Evolutionary conservation across 2,888 invertebrate species (phyloP).

Genomic region (Ochlodes sylvanus): DNA sequence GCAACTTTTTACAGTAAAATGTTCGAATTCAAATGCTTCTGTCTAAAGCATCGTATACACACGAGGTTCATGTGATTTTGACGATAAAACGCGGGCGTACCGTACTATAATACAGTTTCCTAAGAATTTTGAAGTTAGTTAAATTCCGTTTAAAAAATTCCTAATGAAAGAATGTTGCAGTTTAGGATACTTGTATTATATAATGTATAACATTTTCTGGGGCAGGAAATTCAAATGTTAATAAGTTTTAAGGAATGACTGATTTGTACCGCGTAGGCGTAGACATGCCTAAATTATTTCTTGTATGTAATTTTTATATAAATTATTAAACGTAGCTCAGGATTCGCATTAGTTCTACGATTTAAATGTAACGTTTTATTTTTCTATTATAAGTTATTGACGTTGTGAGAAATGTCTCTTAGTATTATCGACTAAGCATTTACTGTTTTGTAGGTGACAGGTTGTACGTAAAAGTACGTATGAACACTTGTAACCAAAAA

Average conservation of each 20-base stretch:
- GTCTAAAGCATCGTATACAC: not conserved
- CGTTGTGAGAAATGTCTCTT: constrained; percentile 38
- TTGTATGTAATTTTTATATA: constrained; percentile 66
- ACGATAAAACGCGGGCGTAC: not conserved
- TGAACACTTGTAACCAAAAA: constrained; percentile 34
- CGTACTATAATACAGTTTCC: constrained; percentile 19
- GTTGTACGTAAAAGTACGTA: constrained; percentile 18
- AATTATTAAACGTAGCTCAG: constrained; percentile 50
- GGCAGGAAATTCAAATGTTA: constrained; percentile 47
- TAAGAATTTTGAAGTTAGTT: constrained; percentile 20
- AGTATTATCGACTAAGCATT: constrained; percentile 52
- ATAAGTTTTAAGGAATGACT: constrained; percentile 77
- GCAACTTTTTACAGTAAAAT: not conserved
- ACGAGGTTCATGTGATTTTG: not conserved
- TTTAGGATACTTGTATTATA: constrained; percentile 33
- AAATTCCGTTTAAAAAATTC: constrained; percentile 25
- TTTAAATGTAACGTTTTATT: constrained; percentile 50
- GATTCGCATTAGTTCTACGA: constrained; percentile 46
- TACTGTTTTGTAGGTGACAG: constrained; percentile 37
- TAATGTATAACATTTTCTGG: constrained; percentile 28
- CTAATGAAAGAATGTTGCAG: constrained; percentile 35
- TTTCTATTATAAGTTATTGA: constrained; percentile 53
- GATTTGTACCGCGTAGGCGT: constrained; percentile 75
- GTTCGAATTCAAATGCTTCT: not conserved
- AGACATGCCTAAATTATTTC: constrained; percentile 71